Conservation (phyloP, 1,140 invertebrate species). For the Cydia fagiglandana region DNA sequence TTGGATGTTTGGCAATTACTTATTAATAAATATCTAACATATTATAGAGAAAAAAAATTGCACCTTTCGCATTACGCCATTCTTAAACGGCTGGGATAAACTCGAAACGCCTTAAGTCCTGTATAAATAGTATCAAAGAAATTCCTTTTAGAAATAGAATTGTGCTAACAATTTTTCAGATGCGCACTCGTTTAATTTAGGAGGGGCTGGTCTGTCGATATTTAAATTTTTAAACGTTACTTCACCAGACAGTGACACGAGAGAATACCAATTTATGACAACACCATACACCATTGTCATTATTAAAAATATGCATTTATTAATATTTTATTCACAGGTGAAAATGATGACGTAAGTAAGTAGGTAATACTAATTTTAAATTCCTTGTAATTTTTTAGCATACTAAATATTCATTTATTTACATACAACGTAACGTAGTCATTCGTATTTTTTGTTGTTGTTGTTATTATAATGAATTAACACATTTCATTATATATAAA, state of each 20-base stretch:
- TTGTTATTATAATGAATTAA: too few species aligned
- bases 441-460: too few species aligned
- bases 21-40: too few species aligned
- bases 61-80: slow-evolving; percentile 35
- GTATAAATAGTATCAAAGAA: slow-evolving; percentile 34
- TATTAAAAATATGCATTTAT: not conserved
- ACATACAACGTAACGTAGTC: too few species aligned
- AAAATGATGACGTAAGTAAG: too few species aligned
- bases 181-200: slow-evolving; percentile 59
- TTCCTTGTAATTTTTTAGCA: too few species aligned
- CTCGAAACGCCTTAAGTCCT: slow-evolving; percentile 43
- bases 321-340: not conserved
- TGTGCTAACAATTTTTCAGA: slow-evolving; percentile 55
- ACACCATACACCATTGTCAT: slow-evolving; percentile 34
- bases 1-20: too few species aligned
- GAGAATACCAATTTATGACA: slow-evolving; percentile 64
- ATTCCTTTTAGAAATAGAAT: slow-evolving; percentile 39
- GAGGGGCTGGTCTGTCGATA: slow-evolving; percentile 64
- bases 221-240: slow-evolving; percentile 68
- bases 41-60: too few species aligned
- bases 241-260: slow-evolving; percentile 56
- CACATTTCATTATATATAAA: too few species aligned
- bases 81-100: slow-evolving; percentile 28
- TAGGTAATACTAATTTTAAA: too few species aligned
- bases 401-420: too few species aligned